phyloP scores from a whole-genome alignment of 2,888 invertebrate genomes.

The Zygothrica quintamaculata region DNA sequence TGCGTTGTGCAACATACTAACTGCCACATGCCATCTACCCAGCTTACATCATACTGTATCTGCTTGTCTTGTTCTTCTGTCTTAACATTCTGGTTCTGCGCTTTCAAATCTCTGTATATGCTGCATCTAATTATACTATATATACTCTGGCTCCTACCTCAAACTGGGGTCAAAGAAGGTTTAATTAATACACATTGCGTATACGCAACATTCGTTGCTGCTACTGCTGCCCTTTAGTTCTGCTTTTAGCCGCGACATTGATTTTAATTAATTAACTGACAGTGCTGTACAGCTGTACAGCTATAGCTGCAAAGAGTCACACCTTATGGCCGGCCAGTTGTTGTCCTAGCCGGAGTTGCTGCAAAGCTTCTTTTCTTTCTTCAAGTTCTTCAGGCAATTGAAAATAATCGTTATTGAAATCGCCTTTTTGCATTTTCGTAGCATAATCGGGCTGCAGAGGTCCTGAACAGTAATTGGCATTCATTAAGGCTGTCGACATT shows the following conservation, averaged over 20 bases:
- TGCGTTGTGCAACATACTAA: constrained; percentile 26
- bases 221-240: neutral
- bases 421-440: constrained; percentile 13
- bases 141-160: too few species aligned
- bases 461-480: constrained; percentile 47
- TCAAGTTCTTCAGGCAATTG: constrained; percentile 28
- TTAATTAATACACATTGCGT: constrained; percentile 46
- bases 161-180: constrained; percentile 9
- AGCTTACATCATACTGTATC: too few species aligned
- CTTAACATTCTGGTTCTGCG: too few species aligned
- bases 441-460: constrained; percentile 41
- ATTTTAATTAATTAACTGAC: constrained; percentile 31
- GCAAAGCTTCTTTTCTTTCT: neutral
- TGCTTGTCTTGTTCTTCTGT: too few species aligned
- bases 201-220: constrained; percentile 29
- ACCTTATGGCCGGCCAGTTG: constrained; percentile 10
- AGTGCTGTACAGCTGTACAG: neutral
- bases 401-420: constrained; percentile 42
- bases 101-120: too few species aligned
- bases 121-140: too few species aligned
- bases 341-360: neutral
- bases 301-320: neutral
- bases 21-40: neutral
- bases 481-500: constrained; percentile 40
- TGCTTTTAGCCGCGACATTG: constrained; percentile 16